These are phyloP conservation scores for Laupala kohalensis DNA, from an alignment of 1,140 invertebrate species.

Conservation along the genomic window DNA sequence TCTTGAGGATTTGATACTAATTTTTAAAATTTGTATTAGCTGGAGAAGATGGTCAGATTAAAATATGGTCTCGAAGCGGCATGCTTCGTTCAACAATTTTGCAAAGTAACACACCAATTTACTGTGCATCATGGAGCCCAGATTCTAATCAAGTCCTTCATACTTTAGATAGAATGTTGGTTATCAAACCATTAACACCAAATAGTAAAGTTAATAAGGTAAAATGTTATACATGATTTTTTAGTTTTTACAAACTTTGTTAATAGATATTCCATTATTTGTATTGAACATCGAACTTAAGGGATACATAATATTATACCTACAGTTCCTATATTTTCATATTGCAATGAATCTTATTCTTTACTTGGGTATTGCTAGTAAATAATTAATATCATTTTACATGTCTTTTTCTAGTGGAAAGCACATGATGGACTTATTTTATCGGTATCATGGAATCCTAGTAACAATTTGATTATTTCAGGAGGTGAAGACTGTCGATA, in stretches of 20 bases:
- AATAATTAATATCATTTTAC: no score
- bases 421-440: constrained; percentile 89
- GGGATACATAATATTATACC: no score
- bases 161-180: constrained; percentile 64
- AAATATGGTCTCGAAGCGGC: constrained; percentile 93
- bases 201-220: constrained; percentile 77
- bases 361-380: no score
- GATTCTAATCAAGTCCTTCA: constrained; percentile 74
- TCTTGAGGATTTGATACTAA: not conserved
- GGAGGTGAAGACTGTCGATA: constrained; percentile 93
- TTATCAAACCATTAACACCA: constrained; percentile 82
- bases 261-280: no score
- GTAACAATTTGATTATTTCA: constrained; percentile 77
- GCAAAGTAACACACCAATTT: constrained; percentile 62
- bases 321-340: no score
- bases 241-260: no score
- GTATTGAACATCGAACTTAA: no score
- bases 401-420: constrained; percentile 65
- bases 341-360: no score
- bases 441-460: constrained; percentile 76
- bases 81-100: constrained; percentile 85
- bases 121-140: constrained; percentile 76
- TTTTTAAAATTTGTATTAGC: constrained; percentile 34
- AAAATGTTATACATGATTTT: no score
- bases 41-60: constrained; percentile 91